Evolutionary conservation across 1,140 invertebrate species (phyloP).

Genomic region (Lepidurus couesii): DNA sequence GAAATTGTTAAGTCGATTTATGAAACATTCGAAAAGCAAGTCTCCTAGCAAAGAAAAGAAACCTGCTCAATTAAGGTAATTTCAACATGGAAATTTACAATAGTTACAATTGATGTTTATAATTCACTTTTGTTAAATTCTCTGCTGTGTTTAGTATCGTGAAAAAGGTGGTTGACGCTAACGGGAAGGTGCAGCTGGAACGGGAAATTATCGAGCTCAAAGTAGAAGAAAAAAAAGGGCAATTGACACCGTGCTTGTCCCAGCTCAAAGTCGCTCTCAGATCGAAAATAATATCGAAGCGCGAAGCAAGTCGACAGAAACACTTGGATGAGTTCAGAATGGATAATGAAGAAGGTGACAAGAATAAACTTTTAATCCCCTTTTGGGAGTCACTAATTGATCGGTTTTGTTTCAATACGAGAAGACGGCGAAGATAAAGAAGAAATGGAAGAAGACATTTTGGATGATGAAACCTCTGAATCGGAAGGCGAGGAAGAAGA

Average conservation of each 20-base stretch:
- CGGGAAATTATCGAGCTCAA: not conserved
- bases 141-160: not conserved
- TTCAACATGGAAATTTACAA: not conserved
- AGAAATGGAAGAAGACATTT: not conserved
- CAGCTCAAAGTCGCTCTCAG: not conserved
- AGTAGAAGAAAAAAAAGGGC: not conserved
- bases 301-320: constrained; percentile 10
- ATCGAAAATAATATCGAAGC: not conserved
- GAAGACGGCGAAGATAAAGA: not conserved
- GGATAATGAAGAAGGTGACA: constrained; percentile 1
- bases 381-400: not conserved
- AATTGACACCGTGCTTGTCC: not conserved
- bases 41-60: not conserved
- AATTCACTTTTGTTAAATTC: not conserved
- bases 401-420: not conserved
- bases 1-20: not conserved
- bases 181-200: not conserved
- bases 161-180: not conserved
- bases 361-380: not conserved
- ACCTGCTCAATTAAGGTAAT: not conserved
- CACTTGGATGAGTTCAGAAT: not conserved
- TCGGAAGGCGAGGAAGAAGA: not conserved
- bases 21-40: not conserved
- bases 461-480: not conserved
- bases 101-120: too few species aligned